Percentiles rank a stretch among this genome's conserved stretches.
These are phyloP conservation scores for Ostrea edulis DNA, from an alignment of 1,140 invertebrate genomes.

Conservation along the genomic window DNA sequence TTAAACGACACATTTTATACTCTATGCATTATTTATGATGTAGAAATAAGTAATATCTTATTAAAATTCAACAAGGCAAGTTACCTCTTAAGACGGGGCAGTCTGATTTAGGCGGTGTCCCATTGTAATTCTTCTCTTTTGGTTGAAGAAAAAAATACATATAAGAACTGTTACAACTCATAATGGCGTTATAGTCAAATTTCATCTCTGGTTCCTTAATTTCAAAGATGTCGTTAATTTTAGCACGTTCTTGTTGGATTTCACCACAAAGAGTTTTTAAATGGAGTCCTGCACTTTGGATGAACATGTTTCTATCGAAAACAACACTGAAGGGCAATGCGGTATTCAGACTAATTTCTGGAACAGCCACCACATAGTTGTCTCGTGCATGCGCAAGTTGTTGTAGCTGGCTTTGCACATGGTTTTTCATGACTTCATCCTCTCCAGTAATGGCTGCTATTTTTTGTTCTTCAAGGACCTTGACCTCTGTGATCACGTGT, in stretches of 20 bases:
- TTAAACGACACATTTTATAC: too few species aligned
- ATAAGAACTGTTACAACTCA: constrained; percentile 42
- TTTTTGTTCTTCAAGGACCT: constrained; percentile 38
- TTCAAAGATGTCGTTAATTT: constrained; percentile 45
- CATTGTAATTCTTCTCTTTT: constrained; percentile 33
- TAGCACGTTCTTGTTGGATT: constrained; percentile 35
- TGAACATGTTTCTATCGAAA: constrained; percentile 46
- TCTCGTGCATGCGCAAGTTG: constrained; percentile 42
- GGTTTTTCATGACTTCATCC: background rate
- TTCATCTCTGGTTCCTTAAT: constrained; percentile 44
- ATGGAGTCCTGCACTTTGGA: constrained; percentile 44
- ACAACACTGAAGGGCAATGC: constrained; percentile 44
- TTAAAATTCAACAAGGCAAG: too few species aligned
- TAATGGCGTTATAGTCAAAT: constrained; percentile 35
- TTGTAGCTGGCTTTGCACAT: constrained; percentile 11
- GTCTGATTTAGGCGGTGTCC: background rate
- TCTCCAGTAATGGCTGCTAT: constrained; percentile 1
- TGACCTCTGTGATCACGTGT: constrained; percentile 48
- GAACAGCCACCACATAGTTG: constrained; percentile 42
- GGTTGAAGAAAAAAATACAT: constrained; percentile 54
- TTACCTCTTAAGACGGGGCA: constrained; percentile 48
- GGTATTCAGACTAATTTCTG: constrained; percentile 36
- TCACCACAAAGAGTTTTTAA: constrained; percentile 47
- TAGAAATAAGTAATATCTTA: too few species aligned
- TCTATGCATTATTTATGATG: too few species aligned